phyloP scores from a whole-genome alignment of 2,888 invertebrate genomes.

The Temnothorax unifasciatus region DNA sequence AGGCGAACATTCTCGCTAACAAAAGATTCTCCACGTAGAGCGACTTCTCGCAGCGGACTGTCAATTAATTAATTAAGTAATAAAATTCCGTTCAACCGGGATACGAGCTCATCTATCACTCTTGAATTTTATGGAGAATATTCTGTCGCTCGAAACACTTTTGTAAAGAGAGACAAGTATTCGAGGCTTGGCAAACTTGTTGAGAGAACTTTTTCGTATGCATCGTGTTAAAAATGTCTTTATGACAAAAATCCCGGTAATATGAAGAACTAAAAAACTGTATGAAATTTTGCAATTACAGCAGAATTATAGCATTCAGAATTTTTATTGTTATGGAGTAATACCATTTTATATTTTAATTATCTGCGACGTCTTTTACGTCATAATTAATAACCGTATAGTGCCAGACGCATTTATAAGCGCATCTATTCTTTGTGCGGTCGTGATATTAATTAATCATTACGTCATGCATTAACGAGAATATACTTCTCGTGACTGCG shows the following conservation, averaged over 20 bases:
- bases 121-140: background rate
- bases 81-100: conserved; percentile 75
- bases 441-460: background rate
- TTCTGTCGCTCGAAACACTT: background rate
- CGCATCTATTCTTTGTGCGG: background rate
- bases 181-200: background rate
- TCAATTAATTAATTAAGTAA: conserved; percentile 81
- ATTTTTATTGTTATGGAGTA: background rate
- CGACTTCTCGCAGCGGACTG: conserved; percentile 78
- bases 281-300: background rate
- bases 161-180: background rate
- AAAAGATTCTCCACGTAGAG: conserved; percentile 64
- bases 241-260: background rate
- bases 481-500: conserved; percentile 11
- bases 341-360: background rate
- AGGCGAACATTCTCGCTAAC: background rate
- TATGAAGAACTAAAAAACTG: background rate
- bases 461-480: conserved; percentile 30
- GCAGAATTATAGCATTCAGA: background rate
- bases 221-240: background rate
- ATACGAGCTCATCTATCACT: conserved; percentile 6
- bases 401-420: background rate
- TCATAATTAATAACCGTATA: background rate
- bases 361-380: background rate
- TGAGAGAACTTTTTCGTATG: too few species aligned